Base-by-base conservation (phyloP, 2,113 vertebrate species). In the Pelecanoides urinatrix region DNA sequence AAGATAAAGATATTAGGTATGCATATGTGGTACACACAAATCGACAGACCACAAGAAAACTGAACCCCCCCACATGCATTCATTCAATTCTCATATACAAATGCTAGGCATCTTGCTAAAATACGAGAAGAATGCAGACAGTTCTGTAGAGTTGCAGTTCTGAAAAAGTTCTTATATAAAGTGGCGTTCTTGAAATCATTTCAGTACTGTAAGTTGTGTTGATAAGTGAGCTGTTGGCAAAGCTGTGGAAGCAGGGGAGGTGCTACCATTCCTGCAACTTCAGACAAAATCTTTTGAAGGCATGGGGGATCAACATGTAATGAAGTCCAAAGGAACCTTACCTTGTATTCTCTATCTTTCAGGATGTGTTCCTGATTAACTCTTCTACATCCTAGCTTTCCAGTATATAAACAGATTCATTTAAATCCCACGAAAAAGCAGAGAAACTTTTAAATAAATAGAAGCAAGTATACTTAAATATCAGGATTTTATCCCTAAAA, bases 231-330 rank as follows among this genome's bases (percentile, higher is more conserved):
- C 40, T 61, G 61, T 16, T 58, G 12, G 56, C 11, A 82, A 71
- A 83, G 32, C 32, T 8, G 2, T 11, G 9, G 27, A 75, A 40
- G 18, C 8, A 53, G 4, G 3, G 9, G 18, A 70, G 13, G 30
- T 3, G 6, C 32, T 52, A 44, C 32, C 38, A 19, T 47, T 65
- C 66, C 2, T 32, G 18, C 13, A 86, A 81, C 62, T 82, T 45
- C 36, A 71, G 53, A 77, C 0, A 0, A 77, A 70, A 44, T 29
- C 11, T 66, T 90, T 14, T 27, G n/a, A 86, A 56, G 3, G 4
- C 2, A 0, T 4, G 2, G 10, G 22, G 29, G 14, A 78, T 32
- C 40, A 78, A 55, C 3, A 3, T 3, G 8, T 18, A 56, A 38
- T 26, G 4, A 76, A 77, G 19, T 61, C 50, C 30, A 61, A 47